phyloP scores from a whole-genome alignment of 2,888 invertebrate species.

The Dexiosoma caninum region DNA sequence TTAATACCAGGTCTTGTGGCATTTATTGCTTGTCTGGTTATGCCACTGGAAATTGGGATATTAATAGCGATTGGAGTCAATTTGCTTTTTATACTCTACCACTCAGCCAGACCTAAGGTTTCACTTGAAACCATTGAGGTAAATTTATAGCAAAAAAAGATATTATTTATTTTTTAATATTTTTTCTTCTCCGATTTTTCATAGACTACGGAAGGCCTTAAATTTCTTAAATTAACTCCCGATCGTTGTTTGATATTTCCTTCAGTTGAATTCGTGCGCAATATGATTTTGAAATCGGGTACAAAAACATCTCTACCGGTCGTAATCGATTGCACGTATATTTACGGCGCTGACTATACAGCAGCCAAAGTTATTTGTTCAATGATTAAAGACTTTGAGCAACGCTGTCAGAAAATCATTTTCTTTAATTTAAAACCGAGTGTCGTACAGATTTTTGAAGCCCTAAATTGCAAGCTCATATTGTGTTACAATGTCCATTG shows the following conservation, averaged over 20 bases:
- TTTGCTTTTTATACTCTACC: slow-evolving; percentile 90
- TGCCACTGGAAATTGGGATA: slow-evolving; percentile 92
- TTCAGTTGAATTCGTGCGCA: slow-evolving; percentile 92
- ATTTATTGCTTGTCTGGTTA: slow-evolving; percentile 89
- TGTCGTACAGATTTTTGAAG: slow-evolving; percentile 88
- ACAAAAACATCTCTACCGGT: slow-evolving; percentile 82
- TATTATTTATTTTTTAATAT: too few relatives aligned
- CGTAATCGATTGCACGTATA: slow-evolving; percentile 91
- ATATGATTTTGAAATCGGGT: slow-evolving; percentile 89
- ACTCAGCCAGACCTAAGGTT: slow-evolving; percentile 91
- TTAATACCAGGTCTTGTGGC: slow-evolving; percentile 90
- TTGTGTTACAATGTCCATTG: slow-evolving; percentile 73
- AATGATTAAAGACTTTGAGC: slow-evolving; percentile 85
- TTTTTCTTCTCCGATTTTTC: not conserved
- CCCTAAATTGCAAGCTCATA: slow-evolving; percentile 74
- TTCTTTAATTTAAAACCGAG: slow-evolving; percentile 91
- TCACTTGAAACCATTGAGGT: slow-evolving; percentile 88
- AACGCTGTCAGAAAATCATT: slow-evolving; percentile 85
- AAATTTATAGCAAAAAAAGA: too few relatives aligned
- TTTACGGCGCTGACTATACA: slow-evolving; percentile 92
- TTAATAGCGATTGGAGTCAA: slow-evolving; percentile 89
- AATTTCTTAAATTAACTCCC: slow-evolving; percentile 90
- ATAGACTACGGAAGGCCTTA: slow-evolving; percentile 82
- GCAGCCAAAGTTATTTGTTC: slow-evolving; percentile 89
- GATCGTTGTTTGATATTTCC: slow-evolving; percentile 94